These are phyloP conservation scores for Aphodius sticticus DNA, from an alignment of 2,888 invertebrate species.

Conservation along the genomic window DNA sequence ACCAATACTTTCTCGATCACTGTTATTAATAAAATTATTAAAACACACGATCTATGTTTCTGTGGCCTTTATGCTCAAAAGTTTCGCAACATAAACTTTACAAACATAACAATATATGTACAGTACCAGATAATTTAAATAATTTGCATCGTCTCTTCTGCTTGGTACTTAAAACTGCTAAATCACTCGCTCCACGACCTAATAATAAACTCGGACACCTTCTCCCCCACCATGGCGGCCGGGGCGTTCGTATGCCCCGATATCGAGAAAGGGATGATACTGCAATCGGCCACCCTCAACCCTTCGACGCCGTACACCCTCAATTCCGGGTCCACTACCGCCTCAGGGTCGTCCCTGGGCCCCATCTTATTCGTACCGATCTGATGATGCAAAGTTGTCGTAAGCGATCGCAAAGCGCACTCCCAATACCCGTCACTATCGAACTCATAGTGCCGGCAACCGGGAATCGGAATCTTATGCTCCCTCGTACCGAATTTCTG, in stretches of 20 bases:
- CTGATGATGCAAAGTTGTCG: slow-evolving; percentile 50
- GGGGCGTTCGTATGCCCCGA: slow-evolving; percentile 76
- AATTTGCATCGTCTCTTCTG: too few species aligned
- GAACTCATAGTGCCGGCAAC: slow-evolving; percentile 62
- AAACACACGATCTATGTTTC: too few species aligned
- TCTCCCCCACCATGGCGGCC: slow-evolving; percentile 76
- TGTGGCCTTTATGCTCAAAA: too few species aligned
- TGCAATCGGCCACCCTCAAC: slow-evolving; percentile 73
- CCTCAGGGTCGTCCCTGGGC: slow-evolving; percentile 65
- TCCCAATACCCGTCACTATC: slow-evolving; percentile 76
- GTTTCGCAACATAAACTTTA: too few species aligned
- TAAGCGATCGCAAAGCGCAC: slow-evolving; percentile 64
- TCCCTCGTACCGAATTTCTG: slow-evolving; percentile 59
- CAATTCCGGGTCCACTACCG: slow-evolving; percentile 71
- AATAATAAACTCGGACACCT: slow-evolving; percentile 64
- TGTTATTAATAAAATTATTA: too few species aligned
- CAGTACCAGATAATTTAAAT: too few species aligned
- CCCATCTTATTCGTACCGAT: slow-evolving; percentile 79
- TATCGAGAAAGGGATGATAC: slow-evolving; percentile 70
- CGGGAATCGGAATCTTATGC: slow-evolving; percentile 58
- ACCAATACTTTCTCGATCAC: too few species aligned
- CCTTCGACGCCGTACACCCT: slow-evolving; percentile 68
- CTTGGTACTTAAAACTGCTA: too few species aligned
- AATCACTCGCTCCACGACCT: slow-evolving; percentile 10
- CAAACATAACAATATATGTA: too few species aligned